Evolutionary conservation across 92 coral and sea anemone species (phyloP).

Genomic region (Zoanthus solanderi): DNA sequence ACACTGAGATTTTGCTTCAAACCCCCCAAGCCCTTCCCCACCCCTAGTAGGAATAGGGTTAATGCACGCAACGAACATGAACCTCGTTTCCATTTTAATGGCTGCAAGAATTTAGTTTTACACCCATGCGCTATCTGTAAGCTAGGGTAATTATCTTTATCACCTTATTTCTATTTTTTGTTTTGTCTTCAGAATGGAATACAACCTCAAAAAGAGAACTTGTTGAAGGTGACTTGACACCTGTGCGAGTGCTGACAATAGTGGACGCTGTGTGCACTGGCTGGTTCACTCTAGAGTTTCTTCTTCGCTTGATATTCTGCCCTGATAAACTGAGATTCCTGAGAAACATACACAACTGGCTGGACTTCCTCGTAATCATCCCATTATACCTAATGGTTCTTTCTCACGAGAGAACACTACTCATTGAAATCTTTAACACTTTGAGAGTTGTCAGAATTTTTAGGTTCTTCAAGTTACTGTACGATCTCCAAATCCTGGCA

Average conservation of each 20-base stretch:
- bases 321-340: slow-evolving; percentile 84
- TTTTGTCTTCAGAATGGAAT: slow-evolving; percentile 18
- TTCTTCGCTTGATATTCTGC: slow-evolving; percentile 86
- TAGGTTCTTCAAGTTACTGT: slow-evolving; percentile 92
- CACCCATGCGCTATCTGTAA: not conserved
- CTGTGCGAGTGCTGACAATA: slow-evolving; percentile 72
- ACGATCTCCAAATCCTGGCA: slow-evolving; percentile 93
- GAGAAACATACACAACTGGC: slow-evolving; percentile 87
- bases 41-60: no score
- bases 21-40: no score
- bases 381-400: slow-evolving; percentile 89
- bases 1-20: no score
- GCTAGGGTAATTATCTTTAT: not conserved
- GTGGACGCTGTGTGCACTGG: slow-evolving; percentile 92
- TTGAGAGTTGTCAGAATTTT: slow-evolving; percentile 87
- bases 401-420: slow-evolving; percentile 63
- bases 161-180: not conserved
- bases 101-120: no score
- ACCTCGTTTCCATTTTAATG: not conserved
- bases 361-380: slow-evolving; percentile 86
- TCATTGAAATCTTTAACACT: slow-evolving; percentile 83
- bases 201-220: slow-evolving; percentile 17
- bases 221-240: slow-evolving; percentile 60
- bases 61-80: no score
- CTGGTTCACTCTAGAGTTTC: slow-evolving; percentile 93